Conservation (phyloP, 2,797 vertebrate species). For the Sciurus carolinensis region DNA sequence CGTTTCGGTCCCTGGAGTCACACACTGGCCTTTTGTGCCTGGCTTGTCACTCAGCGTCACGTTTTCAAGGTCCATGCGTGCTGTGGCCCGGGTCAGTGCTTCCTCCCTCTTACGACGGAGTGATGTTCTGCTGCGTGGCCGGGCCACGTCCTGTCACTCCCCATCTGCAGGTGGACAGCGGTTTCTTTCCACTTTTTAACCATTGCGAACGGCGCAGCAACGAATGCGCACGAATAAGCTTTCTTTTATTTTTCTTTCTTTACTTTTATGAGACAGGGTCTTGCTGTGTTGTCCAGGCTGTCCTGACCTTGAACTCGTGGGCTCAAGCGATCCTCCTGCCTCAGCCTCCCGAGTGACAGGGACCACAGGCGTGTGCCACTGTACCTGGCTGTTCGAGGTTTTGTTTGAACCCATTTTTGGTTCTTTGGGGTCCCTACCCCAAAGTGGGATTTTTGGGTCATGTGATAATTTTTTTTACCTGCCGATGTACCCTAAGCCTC, state of each 20-base stretch:
- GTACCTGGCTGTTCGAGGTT: background rate
- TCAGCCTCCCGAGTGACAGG: background rate
- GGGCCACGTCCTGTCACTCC: background rate
- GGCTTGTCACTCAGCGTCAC: background rate
- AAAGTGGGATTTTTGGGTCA: no score
- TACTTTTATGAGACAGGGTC: background rate
- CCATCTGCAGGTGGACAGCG: accelerated
- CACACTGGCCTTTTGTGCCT: background rate
- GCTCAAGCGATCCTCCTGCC: background rate
- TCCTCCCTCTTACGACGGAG: background rate
- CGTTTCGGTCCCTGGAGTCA: background rate
- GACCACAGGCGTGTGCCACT: background rate
- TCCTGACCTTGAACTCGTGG: background rate
- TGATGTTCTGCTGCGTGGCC: background rate
- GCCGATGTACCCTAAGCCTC: no score
- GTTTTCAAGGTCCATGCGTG: no score
- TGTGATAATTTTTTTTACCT: no score
- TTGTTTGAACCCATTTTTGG: no score
- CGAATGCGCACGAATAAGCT: background rate
- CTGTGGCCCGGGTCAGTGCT: no score
- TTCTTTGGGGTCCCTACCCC: no score
- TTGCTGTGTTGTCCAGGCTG: background rate
- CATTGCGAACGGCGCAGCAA: background rate
- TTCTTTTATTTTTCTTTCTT: no score
- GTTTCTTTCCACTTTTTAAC: background rate